These are phyloP conservation scores for Rhorus exstirpatorius DNA, from an alignment of 2,888 invertebrate species.

Conservation along the genomic window DNA sequence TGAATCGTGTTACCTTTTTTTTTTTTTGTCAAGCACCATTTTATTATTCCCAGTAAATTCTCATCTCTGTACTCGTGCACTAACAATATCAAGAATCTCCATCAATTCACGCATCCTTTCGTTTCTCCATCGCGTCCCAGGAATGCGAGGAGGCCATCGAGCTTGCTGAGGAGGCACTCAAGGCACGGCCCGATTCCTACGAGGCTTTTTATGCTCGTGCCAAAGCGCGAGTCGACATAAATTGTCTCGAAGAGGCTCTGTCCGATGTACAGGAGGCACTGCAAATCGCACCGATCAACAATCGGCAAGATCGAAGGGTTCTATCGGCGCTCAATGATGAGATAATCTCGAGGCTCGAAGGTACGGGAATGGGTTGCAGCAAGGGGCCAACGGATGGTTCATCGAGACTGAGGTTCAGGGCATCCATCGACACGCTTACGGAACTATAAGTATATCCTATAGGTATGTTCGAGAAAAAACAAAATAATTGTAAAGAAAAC, in stretches of 20 bases:
- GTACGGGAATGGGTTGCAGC: conserved; percentile 80
- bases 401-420: conserved; percentile 78
- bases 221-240: conserved; percentile 93
- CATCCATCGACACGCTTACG: conserved; percentile 83
- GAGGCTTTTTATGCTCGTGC: conserved; percentile 97
- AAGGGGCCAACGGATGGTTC: conserved; percentile 73
- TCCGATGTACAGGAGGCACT: conserved; percentile 94
- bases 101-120: background rate
- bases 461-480: background rate
- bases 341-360: conserved; percentile 86
- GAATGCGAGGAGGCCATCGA: conserved; percentile 95
- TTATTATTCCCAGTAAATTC: too few species aligned
- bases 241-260: conserved; percentile 91
- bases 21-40: too few species aligned
- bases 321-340: conserved; percentile 92
- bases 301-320: conserved; percentile 91
- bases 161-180: conserved; percentile 94
- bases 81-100: background rate
- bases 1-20: too few species aligned
- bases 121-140: conserved; percentile 86
- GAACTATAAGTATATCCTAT: conserved; percentile 78
- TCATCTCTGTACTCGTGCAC: background rate
- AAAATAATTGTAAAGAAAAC: background rate
- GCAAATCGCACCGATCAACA: conserved; percentile 89
- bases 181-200: conserved; percentile 94